Evolutionary conservation across 2,113 vertebrate species (phyloP), one percentile per base, ranked within the genome.

Genomic region (Pardalotus punctatus): DNA sequence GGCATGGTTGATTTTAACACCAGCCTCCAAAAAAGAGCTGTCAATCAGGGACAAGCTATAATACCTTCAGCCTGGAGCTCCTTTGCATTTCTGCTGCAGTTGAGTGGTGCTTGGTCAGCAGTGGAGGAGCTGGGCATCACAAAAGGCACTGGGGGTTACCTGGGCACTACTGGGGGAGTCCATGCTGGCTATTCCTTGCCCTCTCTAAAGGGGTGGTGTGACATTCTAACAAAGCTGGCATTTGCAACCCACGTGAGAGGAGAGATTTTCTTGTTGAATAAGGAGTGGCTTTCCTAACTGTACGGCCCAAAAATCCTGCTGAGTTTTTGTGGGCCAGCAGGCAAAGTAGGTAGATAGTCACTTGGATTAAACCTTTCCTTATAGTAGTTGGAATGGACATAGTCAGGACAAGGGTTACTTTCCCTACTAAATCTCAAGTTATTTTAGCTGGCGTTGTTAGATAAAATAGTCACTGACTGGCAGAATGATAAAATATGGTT

Each of bases 401-500:
- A 28, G 54, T 40, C 64, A 92, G 78, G 64, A 83, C 74, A 77
- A 81, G 58, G 29, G 38, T 58, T 88, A 70, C 69, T 92, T 88
- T 91, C 54, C 42, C 21, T 76, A 33, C 53, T 35, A 93, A 81
- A 76, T 93, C 93, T 93, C 6, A 14, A 83, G 60, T 76, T 85
- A 86, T 82, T 95, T 92, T 91, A 88, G 53, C 71, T 70, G 54
- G 28, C 35, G 23, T 64, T 79, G 35, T 88, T 93, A 80, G 93
- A 88, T 94, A 89, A 97, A 97, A 90, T 85, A 93, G 84, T 94
- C 73, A 90, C 14, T 74, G 95, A 94, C 86, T 94, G 88, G 78
- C 88, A 97, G 85, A 53, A 58, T 88, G 81, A 80, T 88, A 93
- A 84, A 96, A 94, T 85, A 86, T 85, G 93, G 95, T 95, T 96